A percentile compares a stretch with the other conserved stretches of the same genome.
Conservation (phyloP, 2,888 invertebrate genomes). For the Seira musarum region DNA sequence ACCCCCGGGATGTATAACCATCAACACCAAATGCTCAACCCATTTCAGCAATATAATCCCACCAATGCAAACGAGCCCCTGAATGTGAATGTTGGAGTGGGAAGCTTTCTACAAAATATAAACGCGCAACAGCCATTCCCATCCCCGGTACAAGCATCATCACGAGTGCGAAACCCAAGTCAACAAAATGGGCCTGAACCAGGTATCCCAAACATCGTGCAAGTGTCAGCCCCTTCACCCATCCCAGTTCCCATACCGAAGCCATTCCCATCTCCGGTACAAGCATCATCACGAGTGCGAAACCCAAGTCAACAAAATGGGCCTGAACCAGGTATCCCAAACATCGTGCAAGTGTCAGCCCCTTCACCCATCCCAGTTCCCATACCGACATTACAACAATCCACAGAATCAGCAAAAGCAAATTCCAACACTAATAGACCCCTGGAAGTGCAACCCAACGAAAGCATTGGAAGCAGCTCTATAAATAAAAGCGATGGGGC, state of each 20-base stretch:
- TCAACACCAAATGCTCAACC: slow-evolving; percentile 39
- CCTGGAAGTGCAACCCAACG: slow-evolving; percentile 1
- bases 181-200: slow-evolving; percentile 30
- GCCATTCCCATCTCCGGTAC: background rate
- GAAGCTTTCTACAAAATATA: slow-evolving; percentile 18
- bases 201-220: background rate
- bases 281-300: background rate
- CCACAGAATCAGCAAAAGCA: background rate
- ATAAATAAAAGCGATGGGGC: background rate
- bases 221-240: background rate
- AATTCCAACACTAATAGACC: background rate
- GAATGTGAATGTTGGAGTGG: slow-evolving; percentile 6
- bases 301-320: slow-evolving; percentile 39
- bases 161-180: slow-evolving; percentile 21
- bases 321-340: background rate
- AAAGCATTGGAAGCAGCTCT: slow-evolving; percentile 1
- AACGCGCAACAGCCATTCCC: slow-evolving; percentile 25
- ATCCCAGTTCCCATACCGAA: slow-evolving; percentile 11
- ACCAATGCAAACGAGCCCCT: background rate
- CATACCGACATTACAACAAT: slow-evolving; percentile 22
- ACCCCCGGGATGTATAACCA: slow-evolving; percentile 47
- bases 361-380: slow-evolving; percentile 9
- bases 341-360: background rate
- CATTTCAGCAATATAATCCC: slow-evolving; percentile 30
- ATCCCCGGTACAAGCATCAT: background rate